Base-by-base conservation (phyloP, 2,113 vertebrate genomes). In the Puffinus mauretanicus region DNA sequence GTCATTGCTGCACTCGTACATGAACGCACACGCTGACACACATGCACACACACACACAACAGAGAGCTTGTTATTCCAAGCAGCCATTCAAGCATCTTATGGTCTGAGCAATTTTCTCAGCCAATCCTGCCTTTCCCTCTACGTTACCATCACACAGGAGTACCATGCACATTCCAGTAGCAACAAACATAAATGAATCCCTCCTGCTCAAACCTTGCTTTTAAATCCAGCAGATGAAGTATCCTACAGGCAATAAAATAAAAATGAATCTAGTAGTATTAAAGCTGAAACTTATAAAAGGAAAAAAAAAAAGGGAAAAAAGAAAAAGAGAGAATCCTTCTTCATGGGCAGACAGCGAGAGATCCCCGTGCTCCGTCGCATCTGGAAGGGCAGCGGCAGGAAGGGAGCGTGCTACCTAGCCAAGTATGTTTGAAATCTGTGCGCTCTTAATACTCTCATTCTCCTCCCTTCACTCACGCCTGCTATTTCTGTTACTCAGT, bases 371-470 rank as follows among this genome's bases (percentile, higher is more conserved):
- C 80, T 94, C 78, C 0, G 83, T 82, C 7, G 90, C 94, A 94
- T 93, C 96, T 94, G 95, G 94, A 90, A 60, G 49, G 61, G 83
- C 89, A 92, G 91, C 21, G 1, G 73, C 57, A 79, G 86, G 75
- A 51, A 75, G 65, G 83, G 81, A 91, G 76, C 3, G 13, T 6
- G 76, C 90, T 89, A 60, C 90, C 95, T 44, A 72, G 88, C 82
- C 95, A 96, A 96, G 93, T 95, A 92, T 82, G 94, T 95, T 97
- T 97, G 96, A 97, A 97, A 97, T 97, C 95, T 91, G 97, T 95
- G 96, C 94, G 58, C 94, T 96, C 93, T 92, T 93, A 78, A 75
- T 94, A 73, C 96, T 95, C 95, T 12, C 92, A 30, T 81, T 95
- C 96, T 91, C 95, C 92, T 96, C 91, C 94, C 94, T 96, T 94